Evolutionary conservation across 2,113 vertebrate species (phyloP), one percentile per base, ranked within the genome.

Genomic region (Oriolus oriolus): DNA sequence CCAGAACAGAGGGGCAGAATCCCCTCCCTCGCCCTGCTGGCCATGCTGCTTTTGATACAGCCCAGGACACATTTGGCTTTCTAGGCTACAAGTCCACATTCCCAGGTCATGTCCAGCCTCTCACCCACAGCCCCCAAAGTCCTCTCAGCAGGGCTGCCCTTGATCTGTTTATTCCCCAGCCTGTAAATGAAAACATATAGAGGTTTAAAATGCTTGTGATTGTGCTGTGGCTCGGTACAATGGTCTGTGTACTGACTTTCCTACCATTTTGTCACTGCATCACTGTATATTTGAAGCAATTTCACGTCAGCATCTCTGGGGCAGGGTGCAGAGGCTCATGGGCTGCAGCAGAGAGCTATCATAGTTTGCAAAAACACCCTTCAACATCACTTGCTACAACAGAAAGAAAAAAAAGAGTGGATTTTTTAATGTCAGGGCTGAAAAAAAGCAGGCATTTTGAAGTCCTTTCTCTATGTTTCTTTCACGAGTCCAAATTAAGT

Each of bases 51-150:
- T 68, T 66, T n/a, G 16, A 45, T 60, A 53, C 19, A 39, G 10
- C 13, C 19, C 45, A 47, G 47, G 6, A 22, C 8, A 47, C 0
- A 0, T 41, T 39, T 54, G n/a, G 6, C 24, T 41, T 68, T 68
- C 30, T 68, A 28, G 45, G 13, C 23, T 60, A 8, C 30, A n/a
- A 54, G 21, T 45, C 8, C 26, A 22, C 24, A 7, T 26, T 26
- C 10, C 21, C 7, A 16, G 26, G 8, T 69, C 53, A 30, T 19
- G 15, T 31, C 8, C 70, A 61, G 21, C 21, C 63, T 89, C 63
- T 69, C 17, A 31, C 69, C 30, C 49, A 31, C 30, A 60, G n/a
- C 6, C 9, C 13, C 63, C 14, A 14, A 69, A 5, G 26, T 54
- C 30, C 8, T 61, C 61, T 83, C 0, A 0, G 12, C 18, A 42